Percentiles rank a stretch among this genome's conserved stretches.
Conservation (phyloP, 2,797 vertebrate genomes). For the Eleutherodactylus coqui region DNA sequence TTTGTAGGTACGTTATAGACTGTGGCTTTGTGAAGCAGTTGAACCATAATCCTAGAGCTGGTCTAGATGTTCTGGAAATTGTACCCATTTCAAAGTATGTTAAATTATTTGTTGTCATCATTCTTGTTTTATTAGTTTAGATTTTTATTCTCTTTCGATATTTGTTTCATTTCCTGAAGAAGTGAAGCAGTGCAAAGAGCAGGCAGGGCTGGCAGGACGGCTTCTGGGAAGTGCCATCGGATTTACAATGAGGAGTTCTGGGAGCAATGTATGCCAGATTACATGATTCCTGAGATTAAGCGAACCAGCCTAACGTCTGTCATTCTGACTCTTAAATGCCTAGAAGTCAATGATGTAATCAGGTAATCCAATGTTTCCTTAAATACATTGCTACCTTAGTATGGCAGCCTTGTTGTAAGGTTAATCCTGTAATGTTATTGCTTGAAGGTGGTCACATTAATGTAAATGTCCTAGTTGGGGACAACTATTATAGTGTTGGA, state of each 20-base stretch:
- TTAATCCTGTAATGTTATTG: background rate
- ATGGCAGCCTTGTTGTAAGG: background rate
- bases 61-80: conserved; percentile 93
- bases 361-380: conserved; percentile 76
- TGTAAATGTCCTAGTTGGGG: background rate
- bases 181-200: conserved; percentile 92
- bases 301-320: conserved; percentile 92
- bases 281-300: conserved; percentile 94
- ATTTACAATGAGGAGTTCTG: conserved; percentile 92
- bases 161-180: conserved; percentile 72
- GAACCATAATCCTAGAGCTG: conserved; percentile 93
- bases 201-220: conserved; percentile 91
- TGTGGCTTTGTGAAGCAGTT: conserved; percentile 98
- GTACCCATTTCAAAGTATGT: conserved; percentile 98
- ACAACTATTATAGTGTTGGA: background rate
- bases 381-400: background rate
- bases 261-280: conserved; percentile 93
- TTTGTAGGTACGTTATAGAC: conserved; percentile 89
- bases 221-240: conserved; percentile 89
- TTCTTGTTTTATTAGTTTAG: background rate
- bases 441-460: background rate
- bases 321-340: conserved; percentile 94
- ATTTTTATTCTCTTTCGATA: background rate
- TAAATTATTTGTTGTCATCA: background rate
- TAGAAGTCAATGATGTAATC: conserved; percentile 94